phyloP scores from a whole-genome alignment of 2,888 invertebrate genomes.

The Creontiades dilutus region DNA sequence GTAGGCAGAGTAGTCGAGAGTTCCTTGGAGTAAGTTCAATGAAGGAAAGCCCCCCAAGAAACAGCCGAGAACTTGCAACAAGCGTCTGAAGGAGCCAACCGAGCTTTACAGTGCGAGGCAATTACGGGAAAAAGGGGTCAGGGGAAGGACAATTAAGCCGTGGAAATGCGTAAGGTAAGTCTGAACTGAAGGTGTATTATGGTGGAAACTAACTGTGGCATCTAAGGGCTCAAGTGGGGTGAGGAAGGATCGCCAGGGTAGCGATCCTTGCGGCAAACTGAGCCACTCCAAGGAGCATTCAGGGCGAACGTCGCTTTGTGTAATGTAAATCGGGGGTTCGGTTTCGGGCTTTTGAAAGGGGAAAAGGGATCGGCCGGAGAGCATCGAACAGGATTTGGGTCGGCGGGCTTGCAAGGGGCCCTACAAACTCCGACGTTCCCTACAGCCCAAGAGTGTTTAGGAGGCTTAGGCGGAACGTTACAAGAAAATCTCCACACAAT shows the following conservation, averaged over 20 bases:
- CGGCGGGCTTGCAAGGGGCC: neutral
- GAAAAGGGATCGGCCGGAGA: neutral
- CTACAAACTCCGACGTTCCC: neutral
- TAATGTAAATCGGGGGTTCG: constrained; percentile 29
- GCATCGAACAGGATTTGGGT: constrained; percentile 2
- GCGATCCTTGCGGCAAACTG: neutral
- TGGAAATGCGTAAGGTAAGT: neutral
- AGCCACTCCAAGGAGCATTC: constrained; percentile 15
- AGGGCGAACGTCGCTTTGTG: constrained; percentile 25
- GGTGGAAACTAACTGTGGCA: neutral
- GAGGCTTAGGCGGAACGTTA: neutral
- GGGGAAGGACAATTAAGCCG: neutral
- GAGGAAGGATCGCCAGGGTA: neutral
- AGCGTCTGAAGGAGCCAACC: neutral
- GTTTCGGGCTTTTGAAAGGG: constrained; percentile 25
- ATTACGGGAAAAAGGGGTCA: neutral
- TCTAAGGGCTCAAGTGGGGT: neutral
- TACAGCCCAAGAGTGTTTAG: neutral
- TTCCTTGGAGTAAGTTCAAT: neutral
- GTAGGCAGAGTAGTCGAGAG: too few species aligned
- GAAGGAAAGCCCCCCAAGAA: neutral
- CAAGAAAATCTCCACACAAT: neutral
- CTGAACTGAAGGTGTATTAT: neutral
- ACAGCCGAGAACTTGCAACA: constrained; percentile 8
- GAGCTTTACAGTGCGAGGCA: neutral